These are phyloP conservation scores for Tenthredo amoena DNA, from an alignment of 2,888 invertebrate species.

Conservation along the genomic window DNA sequence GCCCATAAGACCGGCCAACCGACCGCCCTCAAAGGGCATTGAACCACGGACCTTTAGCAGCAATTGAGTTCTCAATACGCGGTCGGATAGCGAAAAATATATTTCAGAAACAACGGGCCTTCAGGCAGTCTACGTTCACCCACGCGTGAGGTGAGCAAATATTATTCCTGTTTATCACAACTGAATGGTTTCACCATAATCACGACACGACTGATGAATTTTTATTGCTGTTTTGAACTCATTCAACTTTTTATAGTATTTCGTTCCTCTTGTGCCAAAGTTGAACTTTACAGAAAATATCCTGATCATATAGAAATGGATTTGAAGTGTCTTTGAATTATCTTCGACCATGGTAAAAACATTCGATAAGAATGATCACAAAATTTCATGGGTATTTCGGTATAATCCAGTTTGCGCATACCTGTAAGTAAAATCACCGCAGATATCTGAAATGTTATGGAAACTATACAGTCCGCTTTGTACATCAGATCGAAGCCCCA, in stretches of 20 bases:
- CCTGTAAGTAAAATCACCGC: background rate
- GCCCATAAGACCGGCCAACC: constrained; percentile 41
- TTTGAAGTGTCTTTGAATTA: background rate
- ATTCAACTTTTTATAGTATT: background rate
- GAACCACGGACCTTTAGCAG: constrained; percentile 38
- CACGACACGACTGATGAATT: background rate
- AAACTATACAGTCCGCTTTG: constrained; percentile 32
- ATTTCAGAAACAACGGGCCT: constrained; percentile 31
- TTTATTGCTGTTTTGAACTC: background rate
- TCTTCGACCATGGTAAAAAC: background rate
- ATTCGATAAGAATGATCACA: background rate
- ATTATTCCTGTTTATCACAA: background rate
- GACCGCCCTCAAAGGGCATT: constrained; percentile 31
- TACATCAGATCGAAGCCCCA: constrained; percentile 26
- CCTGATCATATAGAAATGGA: background rate
- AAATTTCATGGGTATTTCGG: constrained; percentile 1
- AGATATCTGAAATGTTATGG: constrained; percentile 43
- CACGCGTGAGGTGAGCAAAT: constrained; percentile 30
- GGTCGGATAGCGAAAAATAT: constrained; percentile 37
- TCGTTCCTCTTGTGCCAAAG: background rate
- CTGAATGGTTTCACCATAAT: constrained; percentile 13
- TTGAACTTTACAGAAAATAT: background rate
- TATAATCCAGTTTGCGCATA: background rate
- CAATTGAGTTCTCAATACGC: constrained; percentile 47
- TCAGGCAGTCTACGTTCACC: background rate